Evolutionary conservation across 1,140 invertebrate genomes (phyloP), one percentile per base, ranked within the genome.

Genomic region (Caenorhabditis latens): DNA sequence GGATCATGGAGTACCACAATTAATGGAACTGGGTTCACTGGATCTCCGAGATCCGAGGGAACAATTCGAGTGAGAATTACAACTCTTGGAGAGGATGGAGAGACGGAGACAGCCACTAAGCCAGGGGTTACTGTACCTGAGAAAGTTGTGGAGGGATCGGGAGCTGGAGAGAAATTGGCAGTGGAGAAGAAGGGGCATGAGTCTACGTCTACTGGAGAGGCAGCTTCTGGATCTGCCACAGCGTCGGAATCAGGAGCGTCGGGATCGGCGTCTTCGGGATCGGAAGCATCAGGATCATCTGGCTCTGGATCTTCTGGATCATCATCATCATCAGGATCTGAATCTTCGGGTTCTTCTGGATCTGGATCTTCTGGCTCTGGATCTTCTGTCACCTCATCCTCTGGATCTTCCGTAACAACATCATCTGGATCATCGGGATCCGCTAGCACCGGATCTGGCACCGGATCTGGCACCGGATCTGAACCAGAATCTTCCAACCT

Each of bases 21-120:
- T 46, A 79, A 79, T 79, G 71, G 71, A 50, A 79, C 71, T 4
- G 71, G 71, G 13, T n/a, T 79, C n/a, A 79, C 71, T 79, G 71
- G 71, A 79, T 50, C 71, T 0, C 71, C 71, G 24, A 9, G 46
- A 46, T 46, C 67, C 7, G 71, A 50, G 46, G 71, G 71, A 11
- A 79, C 71, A 0, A 79, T 79, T 50, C 13, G 46, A 50, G 71
- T 79, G 1, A n/a, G 71, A 24, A 79, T 79, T 50, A 79, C 71
- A 0, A 79, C 67, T 11, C 48, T 71, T 13, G 85, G 79, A 40
- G 85, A 86, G 42, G 85, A 71, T 50, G 85, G 58, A 55, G 67
- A 79, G 8, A n/a, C 63, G 13, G 57, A 63, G 43, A 79, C 67
- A 19, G 67, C 46, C 24, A 75, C 67, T 6, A 71, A 55, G 48